A percentile compares a stretch with the other conserved stretches of the same genome.
phyloP scores from a whole-genome alignment of 2,113 vertebrate species.

The Panurus biarmicus region DNA sequence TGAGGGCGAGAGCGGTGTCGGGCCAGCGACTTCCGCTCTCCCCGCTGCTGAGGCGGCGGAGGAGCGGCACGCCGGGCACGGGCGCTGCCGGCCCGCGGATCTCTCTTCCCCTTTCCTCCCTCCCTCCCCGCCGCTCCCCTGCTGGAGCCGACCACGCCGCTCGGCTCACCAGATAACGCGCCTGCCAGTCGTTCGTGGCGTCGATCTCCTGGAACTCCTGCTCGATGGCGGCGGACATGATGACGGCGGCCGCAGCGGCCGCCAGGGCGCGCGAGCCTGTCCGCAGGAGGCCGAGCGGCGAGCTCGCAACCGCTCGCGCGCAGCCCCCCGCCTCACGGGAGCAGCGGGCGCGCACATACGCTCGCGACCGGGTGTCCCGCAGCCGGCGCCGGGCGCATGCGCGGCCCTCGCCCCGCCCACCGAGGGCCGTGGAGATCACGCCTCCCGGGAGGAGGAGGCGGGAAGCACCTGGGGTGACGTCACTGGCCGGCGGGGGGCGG shows the following conservation, averaged over 20 bases:
- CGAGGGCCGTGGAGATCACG: not conserved
- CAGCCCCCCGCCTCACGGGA: not conserved
- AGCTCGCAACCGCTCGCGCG: slow-evolving; percentile 2
- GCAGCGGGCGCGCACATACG: not conserved
- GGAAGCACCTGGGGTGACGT: not conserved
- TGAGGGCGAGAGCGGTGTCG: not conserved
- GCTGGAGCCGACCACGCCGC: not conserved
- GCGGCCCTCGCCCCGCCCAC: not conserved
- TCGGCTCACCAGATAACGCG: slow-evolving; percentile 86
- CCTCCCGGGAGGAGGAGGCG: not conserved
- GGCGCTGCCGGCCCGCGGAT: not conserved
- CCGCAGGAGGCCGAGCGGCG: not conserved
- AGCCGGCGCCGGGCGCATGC: slow-evolving; percentile 50
- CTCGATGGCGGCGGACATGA: slow-evolving; percentile 71
- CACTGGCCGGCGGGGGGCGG: not conserved
- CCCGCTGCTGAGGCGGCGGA: not conserved
- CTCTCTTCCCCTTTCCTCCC: not conserved
- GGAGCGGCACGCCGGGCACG: not conserved
- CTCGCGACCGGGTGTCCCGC: not conserved
- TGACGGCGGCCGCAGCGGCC: not conserved
- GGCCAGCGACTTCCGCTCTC: slow-evolving; percentile 37
- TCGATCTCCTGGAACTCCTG: slow-evolving; percentile 83
- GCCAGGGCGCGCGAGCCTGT: not conserved
- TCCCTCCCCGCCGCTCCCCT: not conserved
- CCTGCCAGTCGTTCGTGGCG: slow-evolving; percentile 82